These are phyloP conservation scores for Atrichornis clamosus DNA, from an alignment of 2,113 vertebrate species.

Conservation along the genomic window DNA sequence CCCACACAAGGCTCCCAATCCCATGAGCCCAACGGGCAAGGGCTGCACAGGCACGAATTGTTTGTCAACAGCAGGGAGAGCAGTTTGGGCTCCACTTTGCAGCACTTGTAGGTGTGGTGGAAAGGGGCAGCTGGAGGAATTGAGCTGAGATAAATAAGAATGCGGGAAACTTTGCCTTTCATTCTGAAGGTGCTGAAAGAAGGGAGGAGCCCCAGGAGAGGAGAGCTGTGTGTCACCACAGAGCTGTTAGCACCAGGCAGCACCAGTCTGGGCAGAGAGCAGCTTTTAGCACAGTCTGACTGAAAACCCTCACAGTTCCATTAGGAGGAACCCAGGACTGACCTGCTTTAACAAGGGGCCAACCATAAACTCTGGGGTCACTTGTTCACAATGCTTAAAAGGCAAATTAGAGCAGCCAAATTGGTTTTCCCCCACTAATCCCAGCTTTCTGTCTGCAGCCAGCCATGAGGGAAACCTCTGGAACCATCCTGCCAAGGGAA, in stretches of 20 bases:
- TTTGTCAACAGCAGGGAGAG: neutral
- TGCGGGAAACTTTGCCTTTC: neutral
- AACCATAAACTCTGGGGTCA: neutral
- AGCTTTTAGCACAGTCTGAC: neutral
- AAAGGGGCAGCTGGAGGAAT: neutral
- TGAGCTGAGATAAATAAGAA: neutral
- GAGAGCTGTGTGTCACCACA: neutral
- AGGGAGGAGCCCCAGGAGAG: neutral
- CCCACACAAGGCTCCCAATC: neutral
- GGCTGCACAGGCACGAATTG: neutral
- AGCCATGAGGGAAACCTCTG: rapidly evolving
- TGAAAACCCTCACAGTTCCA: neutral
- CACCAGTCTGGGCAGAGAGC: neutral
- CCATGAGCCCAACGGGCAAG: rapidly evolving
- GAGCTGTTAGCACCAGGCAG: neutral
- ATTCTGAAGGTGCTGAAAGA: neutral
- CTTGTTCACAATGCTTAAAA: neutral
- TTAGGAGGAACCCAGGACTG: neutral
- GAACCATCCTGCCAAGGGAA: neutral
- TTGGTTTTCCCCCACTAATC: neutral
- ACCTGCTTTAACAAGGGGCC: constrained; percentile 16
- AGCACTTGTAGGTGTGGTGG: neutral
- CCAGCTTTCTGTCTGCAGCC: neutral
- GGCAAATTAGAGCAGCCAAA: constrained; percentile 3
- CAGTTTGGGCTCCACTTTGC: neutral